phyloP scores from a whole-genome alignment of 2,113 vertebrate species.

The Gulo gulo region DNA sequence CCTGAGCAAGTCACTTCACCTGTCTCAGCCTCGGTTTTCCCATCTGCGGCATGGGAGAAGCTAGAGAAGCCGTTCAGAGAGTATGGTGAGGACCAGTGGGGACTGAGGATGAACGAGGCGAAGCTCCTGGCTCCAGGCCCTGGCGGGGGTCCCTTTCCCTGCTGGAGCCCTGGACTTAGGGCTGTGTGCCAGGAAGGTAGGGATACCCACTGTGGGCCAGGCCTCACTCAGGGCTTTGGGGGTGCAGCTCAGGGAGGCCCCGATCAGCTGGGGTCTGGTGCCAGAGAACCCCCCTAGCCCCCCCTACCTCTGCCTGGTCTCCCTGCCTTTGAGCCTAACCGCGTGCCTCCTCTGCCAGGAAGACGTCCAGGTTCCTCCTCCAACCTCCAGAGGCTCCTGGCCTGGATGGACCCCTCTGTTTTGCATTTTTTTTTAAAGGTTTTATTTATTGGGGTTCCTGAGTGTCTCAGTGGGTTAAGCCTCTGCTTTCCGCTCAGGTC shows the following conservation, averaged over 20 bases:
- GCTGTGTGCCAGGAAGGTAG: neutral
- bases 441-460: too few relatives aligned
- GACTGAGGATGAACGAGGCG: accelerated
- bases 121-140: neutral
- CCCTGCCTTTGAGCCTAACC: neutral
- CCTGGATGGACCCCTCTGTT: neutral
- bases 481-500: too few relatives aligned
- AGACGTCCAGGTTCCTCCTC: neutral
- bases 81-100: accelerated
- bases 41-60: neutral
- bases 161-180: neutral
- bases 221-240: neutral
- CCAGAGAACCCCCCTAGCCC: neutral
- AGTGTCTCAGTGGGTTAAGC: too few relatives aligned
- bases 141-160: neutral
- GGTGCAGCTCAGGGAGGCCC: neutral
- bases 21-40: neutral
- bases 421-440: neutral
- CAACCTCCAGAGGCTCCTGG: neutral
- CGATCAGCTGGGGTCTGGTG: neutral
- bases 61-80: neutral
- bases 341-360: neutral
- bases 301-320: neutral
- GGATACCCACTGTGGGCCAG: neutral
- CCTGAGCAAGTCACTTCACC: neutral